Evolutionary conservation across 1,140 invertebrate species (phyloP), one percentile per base, ranked within the genome.

Genomic region (Aleiodes sp.): DNA sequence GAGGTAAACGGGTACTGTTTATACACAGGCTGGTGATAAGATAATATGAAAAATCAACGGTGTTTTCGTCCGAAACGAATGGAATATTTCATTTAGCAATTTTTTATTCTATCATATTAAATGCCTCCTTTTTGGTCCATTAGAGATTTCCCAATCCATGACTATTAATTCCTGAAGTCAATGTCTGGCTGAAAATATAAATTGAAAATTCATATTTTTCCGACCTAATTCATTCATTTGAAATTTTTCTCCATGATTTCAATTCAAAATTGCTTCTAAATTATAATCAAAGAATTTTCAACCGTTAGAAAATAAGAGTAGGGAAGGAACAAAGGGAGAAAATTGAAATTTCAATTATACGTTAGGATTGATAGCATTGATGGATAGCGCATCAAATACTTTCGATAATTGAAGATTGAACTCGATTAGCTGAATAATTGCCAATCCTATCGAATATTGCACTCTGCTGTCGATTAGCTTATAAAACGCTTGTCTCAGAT

Each of bases 391-490:
- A 14, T 59, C 26, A 59, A 29, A 59, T 59, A 59, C 10, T 10
- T n/a, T 59, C 9, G 24, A 14, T 31, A n/a, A 59, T 59, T 59
- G 28, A 26, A 59, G 24, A 59, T 59, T 59, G 56, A 59, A 59
- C 56, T 31, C 28, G 28, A 59, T 59, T 59, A 59, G 4, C 28
- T 14, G 46, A 31, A 10, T 59, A 59, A 59, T 59, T 29, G 56
- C 28, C 56, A 9, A 4, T 59, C 56, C 24, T 31, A n/a, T 59
- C 26, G 2, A 29, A 31, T 12, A 59, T 52, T 24, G 46, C 26
- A 52, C 21, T 52, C 46, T 16, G 26, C 26, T 21, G 21, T 8
- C 46, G 46, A 52, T 52, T 52, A 9, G 26, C 46, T 52, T 52
- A 52, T 52, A 9, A 52, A 16, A 24, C 46, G 12, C 21, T 52